These are phyloP conservation scores for Squalus acanthias DNA, from an alignment of 2,797 vertebrate species.

Conservation along the genomic window DNA sequence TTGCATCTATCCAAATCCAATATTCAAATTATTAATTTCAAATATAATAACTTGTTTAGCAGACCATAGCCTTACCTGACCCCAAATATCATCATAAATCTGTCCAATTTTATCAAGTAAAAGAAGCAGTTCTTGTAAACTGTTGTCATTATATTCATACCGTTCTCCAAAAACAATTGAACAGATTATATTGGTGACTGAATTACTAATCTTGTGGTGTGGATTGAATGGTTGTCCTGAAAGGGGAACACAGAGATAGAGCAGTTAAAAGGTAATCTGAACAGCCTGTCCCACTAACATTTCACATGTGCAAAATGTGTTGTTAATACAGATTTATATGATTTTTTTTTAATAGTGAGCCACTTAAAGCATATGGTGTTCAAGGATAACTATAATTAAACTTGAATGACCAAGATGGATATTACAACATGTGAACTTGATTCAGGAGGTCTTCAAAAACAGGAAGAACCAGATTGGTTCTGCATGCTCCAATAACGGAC, in stretches of 20 bases:
- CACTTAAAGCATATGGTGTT: neutral
- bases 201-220: constrained; percentile 54
- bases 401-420: neutral
- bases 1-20: neutral
- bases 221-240: constrained; percentile 60
- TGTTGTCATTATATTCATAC: constrained; percentile 57
- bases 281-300: neutral
- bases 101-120: neutral
- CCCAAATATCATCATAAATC: neutral
- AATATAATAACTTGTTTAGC: neutral
- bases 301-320: neutral
- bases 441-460: neutral
- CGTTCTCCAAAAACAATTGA: constrained; percentile 62
- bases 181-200: constrained; percentile 66
- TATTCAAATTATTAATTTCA: neutral
- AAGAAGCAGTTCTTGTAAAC: constrained; percentile 57
- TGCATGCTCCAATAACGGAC: neutral
- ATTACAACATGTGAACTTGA: neutral
- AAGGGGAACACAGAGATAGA: neutral
- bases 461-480: neutral
- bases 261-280: neutral
- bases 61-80: neutral
- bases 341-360: neutral
- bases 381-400: neutral
- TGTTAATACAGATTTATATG: neutral